phyloP scores from a whole-genome alignment of 2,888 invertebrate species.

The Torymus auratus region DNA sequence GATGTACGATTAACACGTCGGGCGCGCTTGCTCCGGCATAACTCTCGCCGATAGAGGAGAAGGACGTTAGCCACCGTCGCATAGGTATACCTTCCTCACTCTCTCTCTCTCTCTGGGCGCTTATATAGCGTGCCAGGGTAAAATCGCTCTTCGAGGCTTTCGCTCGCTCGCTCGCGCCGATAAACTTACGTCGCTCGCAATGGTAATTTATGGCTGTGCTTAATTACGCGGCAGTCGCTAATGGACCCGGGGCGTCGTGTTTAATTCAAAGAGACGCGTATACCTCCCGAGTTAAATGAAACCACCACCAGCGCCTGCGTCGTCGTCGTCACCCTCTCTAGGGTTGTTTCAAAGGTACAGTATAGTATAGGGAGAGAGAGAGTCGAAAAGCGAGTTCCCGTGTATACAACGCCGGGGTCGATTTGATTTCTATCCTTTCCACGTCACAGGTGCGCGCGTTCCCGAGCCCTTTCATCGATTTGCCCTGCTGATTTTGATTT shows the following conservation, averaged over 20 bases:
- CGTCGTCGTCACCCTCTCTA: background rate
- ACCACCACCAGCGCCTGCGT: background rate
- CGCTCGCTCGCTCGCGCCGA: slow-evolving; percentile 1
- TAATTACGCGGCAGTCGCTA: slow-evolving; percentile 67
- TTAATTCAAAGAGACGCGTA: slow-evolving; percentile 63
- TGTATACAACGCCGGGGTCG: background rate
- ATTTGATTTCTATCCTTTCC: slow-evolving; percentile 25
- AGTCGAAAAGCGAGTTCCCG: too few species aligned
- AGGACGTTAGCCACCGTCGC: too few species aligned
- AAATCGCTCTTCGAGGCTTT: slow-evolving; percentile 44
- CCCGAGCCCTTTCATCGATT: background rate
- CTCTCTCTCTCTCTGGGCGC: too few species aligned
- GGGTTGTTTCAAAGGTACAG: too few species aligned
- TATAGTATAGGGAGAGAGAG: too few species aligned
- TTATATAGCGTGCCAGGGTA: slow-evolving; percentile 21
- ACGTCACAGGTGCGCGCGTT: background rate
- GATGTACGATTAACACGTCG: slow-evolving; percentile 19
- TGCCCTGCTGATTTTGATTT: too few species aligned
- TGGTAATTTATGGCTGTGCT: slow-evolving; percentile 65
- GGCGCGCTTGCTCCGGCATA: background rate
- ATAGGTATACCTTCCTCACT: too few species aligned
- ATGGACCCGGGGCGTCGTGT: slow-evolving; percentile 64
- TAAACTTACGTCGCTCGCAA: slow-evolving; percentile 31
- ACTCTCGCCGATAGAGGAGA: too few species aligned
- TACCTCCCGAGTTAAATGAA: slow-evolving; percentile 52